phyloP scores from a whole-genome alignment of 2,888 invertebrate species.

The Enoplolaimus lenunculus region DNA sequence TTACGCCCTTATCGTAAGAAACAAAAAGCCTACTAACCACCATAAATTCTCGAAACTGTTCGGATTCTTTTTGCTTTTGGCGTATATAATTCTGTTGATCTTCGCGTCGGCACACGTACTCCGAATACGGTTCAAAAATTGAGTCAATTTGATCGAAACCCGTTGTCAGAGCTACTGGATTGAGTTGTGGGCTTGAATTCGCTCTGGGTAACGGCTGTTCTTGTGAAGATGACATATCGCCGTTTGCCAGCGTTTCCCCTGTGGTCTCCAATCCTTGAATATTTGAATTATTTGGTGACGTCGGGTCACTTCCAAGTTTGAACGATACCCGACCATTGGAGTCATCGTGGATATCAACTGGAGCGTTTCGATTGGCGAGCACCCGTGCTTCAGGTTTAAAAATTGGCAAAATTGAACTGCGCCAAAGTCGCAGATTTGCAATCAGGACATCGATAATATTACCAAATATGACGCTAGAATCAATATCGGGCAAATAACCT shows the following conservation, averaged over 20 bases:
- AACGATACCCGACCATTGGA: too few relatives aligned
- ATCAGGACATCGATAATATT: conserved; percentile 69
- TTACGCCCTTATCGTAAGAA: too few relatives aligned
- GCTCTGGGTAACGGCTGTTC: too few relatives aligned
- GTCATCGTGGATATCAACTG: too few relatives aligned
- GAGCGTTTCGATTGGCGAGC: conserved; percentile 47
- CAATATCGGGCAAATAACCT: conserved; percentile 64
- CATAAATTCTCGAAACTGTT: conserved; percentile 72
- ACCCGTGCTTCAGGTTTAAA: too few relatives aligned
- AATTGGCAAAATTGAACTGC: conserved; percentile 62
- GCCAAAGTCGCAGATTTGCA: conserved; percentile 70
- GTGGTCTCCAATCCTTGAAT: too few relatives aligned
- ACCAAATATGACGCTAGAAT: conserved; percentile 66
- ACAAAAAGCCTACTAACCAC: too few relatives aligned
- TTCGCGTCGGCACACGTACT: conserved; percentile 67
- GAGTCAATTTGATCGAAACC: conserved; percentile 60
- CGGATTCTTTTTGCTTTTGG: conserved; percentile 55
- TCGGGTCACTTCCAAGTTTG: too few relatives aligned
- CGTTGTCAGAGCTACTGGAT: conserved; percentile 58
- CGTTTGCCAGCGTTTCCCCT: too few relatives aligned
- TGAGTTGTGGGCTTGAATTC: too few relatives aligned
- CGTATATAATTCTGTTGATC: conserved; percentile 71
- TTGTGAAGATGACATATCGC: too few relatives aligned
- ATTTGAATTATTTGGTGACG: too few relatives aligned
- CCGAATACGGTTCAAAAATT: conserved; percentile 68